Conservation (phyloP, 2,113 vertebrate genomes). For the Gulo gulo region DNA sequence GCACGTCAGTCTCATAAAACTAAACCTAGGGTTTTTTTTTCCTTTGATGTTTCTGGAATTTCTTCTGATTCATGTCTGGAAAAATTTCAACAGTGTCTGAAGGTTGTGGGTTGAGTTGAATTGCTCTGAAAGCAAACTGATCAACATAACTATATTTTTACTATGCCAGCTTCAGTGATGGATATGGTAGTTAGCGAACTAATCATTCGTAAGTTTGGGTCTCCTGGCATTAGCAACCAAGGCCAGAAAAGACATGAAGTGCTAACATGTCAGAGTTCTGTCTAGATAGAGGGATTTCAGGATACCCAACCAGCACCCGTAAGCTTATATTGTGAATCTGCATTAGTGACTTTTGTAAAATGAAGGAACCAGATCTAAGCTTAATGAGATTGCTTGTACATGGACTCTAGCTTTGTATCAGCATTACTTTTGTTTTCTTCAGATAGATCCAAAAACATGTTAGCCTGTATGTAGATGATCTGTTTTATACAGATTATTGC, state of each 20-base stretch:
- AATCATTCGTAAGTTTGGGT: neutral
- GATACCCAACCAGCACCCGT: neutral
- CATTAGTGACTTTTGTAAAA: neutral
- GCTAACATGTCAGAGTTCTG: neutral
- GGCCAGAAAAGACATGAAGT: neutral
- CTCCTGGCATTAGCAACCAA: neutral
- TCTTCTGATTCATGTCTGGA: neutral
- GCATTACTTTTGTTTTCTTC: neutral
- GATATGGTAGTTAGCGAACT: neutral
- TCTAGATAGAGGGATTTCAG: neutral
- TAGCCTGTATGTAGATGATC: neutral
- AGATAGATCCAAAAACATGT: neutral
- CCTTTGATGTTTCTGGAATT: slow-evolving; percentile 15
- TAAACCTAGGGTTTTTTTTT: neutral
- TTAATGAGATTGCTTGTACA: neutral
- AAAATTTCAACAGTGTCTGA: neutral
- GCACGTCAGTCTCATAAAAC: neutral
- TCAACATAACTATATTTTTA: neutral
- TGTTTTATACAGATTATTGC: neutral
- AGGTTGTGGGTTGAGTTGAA: neutral
- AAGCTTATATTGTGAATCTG: neutral
- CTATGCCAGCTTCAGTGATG: neutral
- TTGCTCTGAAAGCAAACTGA: neutral
- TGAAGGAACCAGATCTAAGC: neutral
- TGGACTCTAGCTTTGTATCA: neutral